These are phyloP conservation scores for Podocnemis expansa DNA, from an alignment of 2,113 vertebrate species.

Conservation along the genomic window DNA sequence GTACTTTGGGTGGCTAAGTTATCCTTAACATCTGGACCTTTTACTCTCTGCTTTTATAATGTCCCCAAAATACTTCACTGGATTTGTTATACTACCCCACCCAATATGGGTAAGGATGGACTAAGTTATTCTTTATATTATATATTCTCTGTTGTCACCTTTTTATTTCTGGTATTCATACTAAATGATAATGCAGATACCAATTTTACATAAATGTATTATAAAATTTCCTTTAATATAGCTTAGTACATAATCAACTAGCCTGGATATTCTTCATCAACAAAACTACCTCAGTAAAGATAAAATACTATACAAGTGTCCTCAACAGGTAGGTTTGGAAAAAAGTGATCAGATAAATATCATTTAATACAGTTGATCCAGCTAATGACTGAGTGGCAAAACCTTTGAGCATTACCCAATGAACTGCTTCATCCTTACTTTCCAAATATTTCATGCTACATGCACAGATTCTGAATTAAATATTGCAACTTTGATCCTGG, in stretches of 20 bases:
- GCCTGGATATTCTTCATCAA: neutral
- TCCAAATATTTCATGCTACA: neutral
- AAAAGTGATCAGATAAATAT: neutral
- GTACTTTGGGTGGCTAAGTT: neutral
- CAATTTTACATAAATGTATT: neutral
- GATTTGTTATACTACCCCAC: neutral
- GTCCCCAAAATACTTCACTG: neutral
- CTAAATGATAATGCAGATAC: neutral
- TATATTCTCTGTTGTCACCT: neutral
- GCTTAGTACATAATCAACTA: neutral
- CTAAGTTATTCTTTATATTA: neutral
- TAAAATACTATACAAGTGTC: neutral
- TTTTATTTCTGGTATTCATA: neutral
- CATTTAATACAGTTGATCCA: neutral
- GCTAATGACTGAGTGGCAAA: neutral
- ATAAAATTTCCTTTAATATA: neutral
- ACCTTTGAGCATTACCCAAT: neutral
- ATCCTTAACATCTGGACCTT: neutral
- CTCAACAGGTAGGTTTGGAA: neutral
- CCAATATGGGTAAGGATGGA: neutral
- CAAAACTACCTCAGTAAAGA: neutral
- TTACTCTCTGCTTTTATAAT: neutral
- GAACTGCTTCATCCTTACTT: neutral
- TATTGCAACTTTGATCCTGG: neutral
- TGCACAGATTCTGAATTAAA: neutral